These are phyloP conservation scores for Trichonephila inaurata DNA, from an alignment of 1,140 invertebrate genomes.

Conservation along the genomic window DNA sequence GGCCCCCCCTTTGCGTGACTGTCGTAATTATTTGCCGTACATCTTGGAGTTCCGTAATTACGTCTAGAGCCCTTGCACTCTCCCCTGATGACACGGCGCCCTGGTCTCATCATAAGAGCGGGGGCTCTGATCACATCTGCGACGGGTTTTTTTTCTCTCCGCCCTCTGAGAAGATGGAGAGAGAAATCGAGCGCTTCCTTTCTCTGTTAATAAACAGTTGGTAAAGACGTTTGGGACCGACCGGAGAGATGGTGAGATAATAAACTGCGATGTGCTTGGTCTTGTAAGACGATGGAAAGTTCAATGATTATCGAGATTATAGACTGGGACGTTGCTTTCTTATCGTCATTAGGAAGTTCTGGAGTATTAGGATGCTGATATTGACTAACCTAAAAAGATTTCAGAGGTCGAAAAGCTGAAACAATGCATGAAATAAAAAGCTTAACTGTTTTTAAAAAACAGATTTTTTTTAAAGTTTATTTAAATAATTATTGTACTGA, in stretches of 20 bases:
- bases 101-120: neutral
- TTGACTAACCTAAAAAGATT: too few species aligned
- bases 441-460: too few species aligned
- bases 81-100: slow-evolving; percentile 6
- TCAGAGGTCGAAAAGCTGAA: too few species aligned
- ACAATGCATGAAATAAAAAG: too few species aligned
- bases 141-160: neutral
- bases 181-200: neutral
- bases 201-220: slow-evolving; percentile 7
- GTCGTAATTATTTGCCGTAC: slow-evolving; percentile 40
- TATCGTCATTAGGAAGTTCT: too few species aligned
- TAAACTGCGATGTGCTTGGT: neutral
- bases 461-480: too few species aligned
- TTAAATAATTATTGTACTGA: too few species aligned
- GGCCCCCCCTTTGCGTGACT: slow-evolving; percentile 37
- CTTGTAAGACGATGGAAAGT: neutral
- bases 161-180: neutral
- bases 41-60: slow-evolving; percentile 38
- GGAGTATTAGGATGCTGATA: too few species aligned
- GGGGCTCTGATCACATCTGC: neutral
- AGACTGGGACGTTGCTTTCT: neutral
- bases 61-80: slow-evolving; percentile 7
- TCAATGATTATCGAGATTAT: neutral
- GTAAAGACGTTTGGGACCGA: neutral
- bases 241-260: neutral